Base-by-base conservation (phyloP, 2,797 vertebrate genomes). In the Rachycentron canadum region DNA sequence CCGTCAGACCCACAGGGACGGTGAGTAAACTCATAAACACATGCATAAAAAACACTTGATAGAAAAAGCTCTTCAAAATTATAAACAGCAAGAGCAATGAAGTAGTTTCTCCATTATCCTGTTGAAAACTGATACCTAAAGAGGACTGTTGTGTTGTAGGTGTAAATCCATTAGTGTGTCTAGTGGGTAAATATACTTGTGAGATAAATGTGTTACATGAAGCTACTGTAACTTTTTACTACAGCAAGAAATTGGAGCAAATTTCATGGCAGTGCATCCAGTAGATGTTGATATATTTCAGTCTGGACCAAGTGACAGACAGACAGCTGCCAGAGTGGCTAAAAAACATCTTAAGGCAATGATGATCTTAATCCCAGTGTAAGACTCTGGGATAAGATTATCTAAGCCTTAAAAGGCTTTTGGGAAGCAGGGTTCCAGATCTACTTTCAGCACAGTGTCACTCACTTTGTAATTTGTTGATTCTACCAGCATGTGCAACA, bases 1-100 rank as follows among this genome's bases (percentile, higher is more conserved):
- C 72, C 58, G 47, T 47, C 76, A 52, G 69, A 38, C 82, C 76
- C 61, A 49, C n/a, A 16, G 71, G 69, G 52, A 80, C 58, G 38
- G 49, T 13, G 34, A 71, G 69, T 32, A 58, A 76, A 68, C 62
- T 75, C 43, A 36, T 64, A 36, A 72, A 65, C 28, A 71, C 26
- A 40, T 13, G 43, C 43, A 30, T 19, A 57, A 50, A 52, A 52
- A 61, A 58, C 49, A 56, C 69, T 62, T 5, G 57, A 25, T 11
- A 12, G 53, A 62, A 4, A 53, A 12, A 28, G 26, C 40, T 47
- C 17, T 38, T 40, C 7, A 49, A 8, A 81, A 28, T 53, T 2
- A 49, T n/a, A 55, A 16, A 53, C 14, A 53, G 25, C 25, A 28
- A 52, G 23, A 26, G 13, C 49, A 25, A 16, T 52, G 50, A 69